phyloP scores from a whole-genome alignment of 2,888 invertebrate genomes.

The Rhamnusium bicolor region DNA sequence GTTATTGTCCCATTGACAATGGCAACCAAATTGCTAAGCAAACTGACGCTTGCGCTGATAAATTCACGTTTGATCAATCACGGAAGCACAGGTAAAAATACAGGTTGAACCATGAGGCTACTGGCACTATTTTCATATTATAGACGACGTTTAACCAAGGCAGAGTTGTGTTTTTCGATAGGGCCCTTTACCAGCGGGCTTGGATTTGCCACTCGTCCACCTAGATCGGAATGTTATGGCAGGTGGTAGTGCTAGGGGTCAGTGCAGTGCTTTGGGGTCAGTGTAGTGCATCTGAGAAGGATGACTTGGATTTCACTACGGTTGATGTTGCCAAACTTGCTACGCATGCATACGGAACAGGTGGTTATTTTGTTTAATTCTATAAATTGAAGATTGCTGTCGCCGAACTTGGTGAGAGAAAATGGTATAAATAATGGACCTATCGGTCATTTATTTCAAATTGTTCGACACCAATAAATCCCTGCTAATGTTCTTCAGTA shows the following conservation, averaged over 20 bases:
- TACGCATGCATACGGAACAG: constrained; percentile 56
- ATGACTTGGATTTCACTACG: constrained; percentile 55
- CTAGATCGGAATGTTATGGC: constrained; percentile 34
- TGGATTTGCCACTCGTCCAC: constrained; percentile 23
- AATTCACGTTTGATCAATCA: constrained; percentile 66
- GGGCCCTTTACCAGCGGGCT: constrained; percentile 5
- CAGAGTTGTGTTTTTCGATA: constrained; percentile 26
- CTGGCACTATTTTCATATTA: constrained; percentile 16
- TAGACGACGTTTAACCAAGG: constrained; percentile 33
- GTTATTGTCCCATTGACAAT: constrained; percentile 59
- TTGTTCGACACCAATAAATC: no score
- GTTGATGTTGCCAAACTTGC: constrained; percentile 58
- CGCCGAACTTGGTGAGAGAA: no score
- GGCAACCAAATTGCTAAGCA: constrained; percentile 44
- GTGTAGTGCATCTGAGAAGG: constrained; percentile 47
- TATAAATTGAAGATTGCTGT: no score
- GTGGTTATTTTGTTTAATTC: constrained; percentile 39
- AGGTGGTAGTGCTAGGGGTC: constrained; percentile 29
- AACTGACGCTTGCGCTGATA: constrained; percentile 61
- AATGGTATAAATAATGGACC: no score
- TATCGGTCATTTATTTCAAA: no score
- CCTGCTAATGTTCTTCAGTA: no score
- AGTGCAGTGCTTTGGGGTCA: constrained; percentile 27
- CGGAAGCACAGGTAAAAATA: constrained; percentile 44
- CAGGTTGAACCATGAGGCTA: constrained; percentile 33